Base-by-base conservation (phyloP, 2,888 invertebrate species). In the Drosophila pullipes region DNA sequence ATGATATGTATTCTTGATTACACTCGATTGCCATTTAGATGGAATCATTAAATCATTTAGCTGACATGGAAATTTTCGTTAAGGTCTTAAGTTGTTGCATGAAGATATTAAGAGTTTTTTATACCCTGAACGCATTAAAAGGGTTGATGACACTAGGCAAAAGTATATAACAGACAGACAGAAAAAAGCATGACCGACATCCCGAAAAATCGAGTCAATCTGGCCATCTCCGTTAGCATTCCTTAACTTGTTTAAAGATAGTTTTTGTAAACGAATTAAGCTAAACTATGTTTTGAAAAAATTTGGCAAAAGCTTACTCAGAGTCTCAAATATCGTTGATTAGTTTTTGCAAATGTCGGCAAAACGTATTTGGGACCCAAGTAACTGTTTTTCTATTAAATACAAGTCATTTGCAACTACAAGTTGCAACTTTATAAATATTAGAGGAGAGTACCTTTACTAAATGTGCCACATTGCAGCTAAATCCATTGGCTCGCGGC, bases 321-420 rank as follows among this genome's bases (percentile, higher is more conserved):
- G 22, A 47, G 7, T 44, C 22, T 22, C 22, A 44, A 41, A 10
- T 41, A n/a, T n/a, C n/a, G n/a, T 44, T 4, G 13, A 47, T 13
- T 7, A 16, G 47, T 47, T 25, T 47, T 22, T 22, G 4, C 22
- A 6, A 47, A 1, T 3, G 6, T n/a, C 22, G 18, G 18, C 28
- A 28, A 18, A 4, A 4, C 6, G 16, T 41, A 31, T 31, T 31
- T 44, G 31, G 5, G 3, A 31, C 1, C 1, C 10, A 16, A 22
- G 22, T 50, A 28, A 18, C 13, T 58, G 22, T 54, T 37, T 49
- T 28, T n/a, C 5, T 25, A 33, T 58, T 76, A 64, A 58, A 13
- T 62, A 54, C 74, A 52, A 57, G 55, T 69, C 57, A 70, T 65
- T 73, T 70, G 75, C 61, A 66, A 52, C 54, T 47, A 4, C 47